These are phyloP conservation scores for Rhagonycha lutea DNA, from an alignment of 2,888 invertebrate species.

Conservation along the genomic window DNA sequence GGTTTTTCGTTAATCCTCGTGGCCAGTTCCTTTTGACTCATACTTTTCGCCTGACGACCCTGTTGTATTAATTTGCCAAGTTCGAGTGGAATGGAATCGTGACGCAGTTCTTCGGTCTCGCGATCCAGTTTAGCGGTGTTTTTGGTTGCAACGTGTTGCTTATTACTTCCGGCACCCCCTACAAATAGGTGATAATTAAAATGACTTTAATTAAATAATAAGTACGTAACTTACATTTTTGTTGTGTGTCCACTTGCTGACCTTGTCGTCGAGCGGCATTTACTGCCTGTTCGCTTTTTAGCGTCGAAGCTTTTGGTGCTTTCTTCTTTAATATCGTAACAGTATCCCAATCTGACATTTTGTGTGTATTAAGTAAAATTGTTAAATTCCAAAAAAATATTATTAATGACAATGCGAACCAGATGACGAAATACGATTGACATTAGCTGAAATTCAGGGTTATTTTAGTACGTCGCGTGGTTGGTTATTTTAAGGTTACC, in stretches of 20 bases:
- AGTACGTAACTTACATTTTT: constrained; percentile 76
- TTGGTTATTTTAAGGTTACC: neutral
- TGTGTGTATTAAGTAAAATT: constrained; percentile 20
- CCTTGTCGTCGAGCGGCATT: constrained; percentile 94
- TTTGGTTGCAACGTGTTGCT: constrained; percentile 94
- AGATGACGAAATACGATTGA: neutral
- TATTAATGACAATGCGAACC: constrained; percentile 15
- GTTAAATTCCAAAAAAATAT: constrained; percentile 11
- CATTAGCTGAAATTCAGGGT: neutral
- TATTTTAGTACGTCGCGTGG: neutral
- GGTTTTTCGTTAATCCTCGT: constrained; percentile 98
- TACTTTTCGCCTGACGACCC: constrained; percentile 88
- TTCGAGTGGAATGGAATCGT: constrained; percentile 84
- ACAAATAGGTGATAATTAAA: neutral
- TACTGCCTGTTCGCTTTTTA: constrained; percentile 91
- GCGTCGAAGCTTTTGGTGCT: constrained; percentile 84
- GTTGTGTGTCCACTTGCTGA: constrained; percentile 87
- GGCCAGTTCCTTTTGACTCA: constrained; percentile 98
- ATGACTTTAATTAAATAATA: neutral
- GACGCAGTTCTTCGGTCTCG: constrained; percentile 97
- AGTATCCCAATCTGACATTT: constrained; percentile 86
- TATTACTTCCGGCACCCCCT: constrained; percentile 95
- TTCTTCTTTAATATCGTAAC: constrained; percentile 92
- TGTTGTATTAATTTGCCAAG: constrained; percentile 95
- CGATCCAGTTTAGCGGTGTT: constrained; percentile 97